Evolutionary conservation across 2,797 vertebrate genomes (phyloP).

Genomic region (Peromyscus attwateri): DNA sequence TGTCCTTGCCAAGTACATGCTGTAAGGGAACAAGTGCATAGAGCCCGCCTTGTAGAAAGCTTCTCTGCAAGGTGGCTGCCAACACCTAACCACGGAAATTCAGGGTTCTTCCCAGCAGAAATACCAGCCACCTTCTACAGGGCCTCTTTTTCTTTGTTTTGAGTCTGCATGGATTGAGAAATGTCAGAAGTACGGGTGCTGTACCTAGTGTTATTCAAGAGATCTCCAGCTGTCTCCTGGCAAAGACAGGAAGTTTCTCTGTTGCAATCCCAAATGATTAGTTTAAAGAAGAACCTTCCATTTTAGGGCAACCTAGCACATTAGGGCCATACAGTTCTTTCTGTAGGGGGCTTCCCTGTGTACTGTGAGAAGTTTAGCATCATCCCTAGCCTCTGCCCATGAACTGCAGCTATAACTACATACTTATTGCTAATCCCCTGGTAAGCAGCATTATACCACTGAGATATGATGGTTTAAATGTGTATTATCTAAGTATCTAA

Average conservation of each 20-base stretch:
- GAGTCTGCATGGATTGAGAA: not conserved
- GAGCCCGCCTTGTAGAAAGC: constrained; percentile 59
- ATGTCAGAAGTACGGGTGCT: not conserved
- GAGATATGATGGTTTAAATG: not conserved
- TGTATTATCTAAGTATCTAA: not conserved
- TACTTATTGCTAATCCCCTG: not conserved
- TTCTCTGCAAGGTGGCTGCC: constrained; percentile 58
- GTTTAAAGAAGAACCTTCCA: constrained; percentile 10
- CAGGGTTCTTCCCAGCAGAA: not conserved
- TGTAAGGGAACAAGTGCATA: constrained; percentile 75
- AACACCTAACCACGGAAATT: not conserved
- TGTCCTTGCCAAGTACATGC: constrained; percentile 79
- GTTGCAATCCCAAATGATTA: not conserved
- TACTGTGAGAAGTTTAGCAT: not conserved
- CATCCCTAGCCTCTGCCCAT: not conserved
- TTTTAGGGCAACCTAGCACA: not conserved
- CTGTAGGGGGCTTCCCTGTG: no score
- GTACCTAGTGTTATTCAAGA: not conserved
- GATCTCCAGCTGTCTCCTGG: not conserved
- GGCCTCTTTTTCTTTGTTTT: not conserved
- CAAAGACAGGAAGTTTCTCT: not conserved
- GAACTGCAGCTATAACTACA: not conserved
- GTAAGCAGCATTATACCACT: not conserved
- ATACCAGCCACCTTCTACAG: not conserved
- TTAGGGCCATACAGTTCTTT: not conserved